Base-by-base conservation (phyloP, 2,113 vertebrate species). In the Cyanistes caeruleus region DNA sequence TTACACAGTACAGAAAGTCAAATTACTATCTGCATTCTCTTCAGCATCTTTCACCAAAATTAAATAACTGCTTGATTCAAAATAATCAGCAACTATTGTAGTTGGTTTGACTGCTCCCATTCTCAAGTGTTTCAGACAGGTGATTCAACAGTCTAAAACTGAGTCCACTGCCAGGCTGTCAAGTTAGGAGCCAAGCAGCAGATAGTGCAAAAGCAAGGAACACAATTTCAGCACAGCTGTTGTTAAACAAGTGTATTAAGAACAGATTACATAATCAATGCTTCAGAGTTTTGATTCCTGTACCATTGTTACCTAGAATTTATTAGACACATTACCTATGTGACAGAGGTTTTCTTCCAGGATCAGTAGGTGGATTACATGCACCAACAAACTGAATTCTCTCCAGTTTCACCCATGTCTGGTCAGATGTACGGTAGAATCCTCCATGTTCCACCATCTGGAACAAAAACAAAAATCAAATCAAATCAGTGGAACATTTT, bases 381-480 rank as follows among this genome's bases (percentile, higher is more conserved):
- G 99, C 99, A 58, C 99, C 99, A 70, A 99, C 99, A 97, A 99
- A 99, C 95, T 99, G 99, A 97, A 99, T 99, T 88, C 99, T 98
- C 96, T 99, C 99, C 88, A 99, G 97, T 97, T 99, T 99, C 65
- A 99, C 99, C 99, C 99, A 99, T 0, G 99, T 99, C 93, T 99
- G 99, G 90, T 99, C 99, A 33, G 99, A 99, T 49, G 99, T 99
- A 41, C 99, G 99, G 94, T 99, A 99, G 96, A 99, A 99, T 37
- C 99, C 99, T 79, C 99, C 99, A 33, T 99, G 99, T 93, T 99
- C 99, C 69, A 99, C 99, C 99, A 99, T 99, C 99, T 99, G 88
- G 37, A 9, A 13, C 7, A 44, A n/a, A 41, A 70, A 18, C 43
- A 13, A 68, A 59, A 49, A 48, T 23, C 21, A 73, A 67, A 52